These are phyloP conservation scores for Cosmopolites sordidus DNA, from an alignment of 2,888 invertebrate genomes.

Conservation along the genomic window DNA sequence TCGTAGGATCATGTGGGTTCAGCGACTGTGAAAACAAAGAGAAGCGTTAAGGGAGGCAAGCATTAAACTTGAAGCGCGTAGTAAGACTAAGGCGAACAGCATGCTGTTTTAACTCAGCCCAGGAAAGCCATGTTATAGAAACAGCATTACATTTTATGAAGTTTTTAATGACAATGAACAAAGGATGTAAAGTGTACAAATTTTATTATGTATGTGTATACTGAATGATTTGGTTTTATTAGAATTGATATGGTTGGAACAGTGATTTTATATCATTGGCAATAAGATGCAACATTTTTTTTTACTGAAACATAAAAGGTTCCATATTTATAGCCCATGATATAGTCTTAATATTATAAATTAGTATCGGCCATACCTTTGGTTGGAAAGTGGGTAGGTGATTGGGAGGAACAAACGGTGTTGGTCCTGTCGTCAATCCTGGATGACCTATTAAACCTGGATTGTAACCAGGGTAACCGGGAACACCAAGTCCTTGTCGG, in stretches of 20 bases:
- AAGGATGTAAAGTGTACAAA: no score
- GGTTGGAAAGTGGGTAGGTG: slow-evolving; percentile 84
- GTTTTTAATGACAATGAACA: no score
- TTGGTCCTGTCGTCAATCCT: slow-evolving; percentile 64
- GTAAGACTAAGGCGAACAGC: not conserved
- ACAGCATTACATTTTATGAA: not conserved
- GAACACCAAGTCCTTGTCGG: slow-evolving; percentile 69
- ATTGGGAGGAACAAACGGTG: slow-evolving; percentile 85
- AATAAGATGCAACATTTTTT: no score
- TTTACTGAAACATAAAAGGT: no score
- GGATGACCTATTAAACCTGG: slow-evolving; percentile 72
- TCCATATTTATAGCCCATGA: no score
- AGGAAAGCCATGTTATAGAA: not conserved
- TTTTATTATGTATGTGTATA: no score
- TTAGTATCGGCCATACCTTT: slow-evolving; percentile 58
- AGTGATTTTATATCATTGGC: no score
- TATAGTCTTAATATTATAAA: no score
- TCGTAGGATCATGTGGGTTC: slow-evolving; percentile 44
- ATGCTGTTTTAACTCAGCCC: not conserved
- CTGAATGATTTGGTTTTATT: no score
- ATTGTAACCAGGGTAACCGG: slow-evolving; percentile 73
- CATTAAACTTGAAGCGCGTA: not conserved
- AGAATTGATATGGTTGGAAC: no score
- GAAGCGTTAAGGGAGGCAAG: slow-evolving; percentile 22
- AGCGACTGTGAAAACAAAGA: slow-evolving; percentile 46